Base-by-base conservation (phyloP, 1,140 invertebrate species). In the Chlorops oryzae region DNA sequence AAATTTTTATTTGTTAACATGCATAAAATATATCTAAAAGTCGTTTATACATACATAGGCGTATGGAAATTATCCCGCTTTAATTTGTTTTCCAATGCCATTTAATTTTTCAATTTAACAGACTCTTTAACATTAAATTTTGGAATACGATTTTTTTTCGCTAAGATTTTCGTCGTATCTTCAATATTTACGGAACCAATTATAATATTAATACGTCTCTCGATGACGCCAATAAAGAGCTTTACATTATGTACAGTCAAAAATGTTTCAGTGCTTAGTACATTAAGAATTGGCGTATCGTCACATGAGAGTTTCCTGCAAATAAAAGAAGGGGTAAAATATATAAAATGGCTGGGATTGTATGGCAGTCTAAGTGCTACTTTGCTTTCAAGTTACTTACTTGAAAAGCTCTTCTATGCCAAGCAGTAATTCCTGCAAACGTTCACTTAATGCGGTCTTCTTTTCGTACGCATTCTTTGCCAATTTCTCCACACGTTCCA, bases 141-240 rank as follows among this genome's bases (percentile, higher is more conserved):
- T 7, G 70, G 70, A 21, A 72, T 54, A 2, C 70, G 63, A 56
- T 72, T 65, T 15, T 65, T 69, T 41, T 61, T 57, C 21, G 62
- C 65, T 44, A 72, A 44, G 35, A 70, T 72, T 38, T 72, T 76
- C 3, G 63, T 62, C 27, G 59, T 70, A 41, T 80, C 77, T 17
- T 73, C 59, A 58, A 74, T 79, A 47, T 79, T 74, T 34, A 78
- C 62, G 52, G 75, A 72, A 52, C 72, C 70, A 34, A 81, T 72
- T 67, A 78, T 75, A n/a, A 78, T 68, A 38, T 70, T 75, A 7
- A 78, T 75, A 6, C 69, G 70, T 59, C 82, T 81, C 52, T 87
- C 84, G 40, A 88, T 79, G 2, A 86, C 80, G 32, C 83, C 84
- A 56, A 88, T 77, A 61, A 85, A 87, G 2, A 88, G 74, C 59